Evolutionary conservation across 2,888 invertebrate genomes (phyloP).

Genomic region (Meandrusa payeni): DNA sequence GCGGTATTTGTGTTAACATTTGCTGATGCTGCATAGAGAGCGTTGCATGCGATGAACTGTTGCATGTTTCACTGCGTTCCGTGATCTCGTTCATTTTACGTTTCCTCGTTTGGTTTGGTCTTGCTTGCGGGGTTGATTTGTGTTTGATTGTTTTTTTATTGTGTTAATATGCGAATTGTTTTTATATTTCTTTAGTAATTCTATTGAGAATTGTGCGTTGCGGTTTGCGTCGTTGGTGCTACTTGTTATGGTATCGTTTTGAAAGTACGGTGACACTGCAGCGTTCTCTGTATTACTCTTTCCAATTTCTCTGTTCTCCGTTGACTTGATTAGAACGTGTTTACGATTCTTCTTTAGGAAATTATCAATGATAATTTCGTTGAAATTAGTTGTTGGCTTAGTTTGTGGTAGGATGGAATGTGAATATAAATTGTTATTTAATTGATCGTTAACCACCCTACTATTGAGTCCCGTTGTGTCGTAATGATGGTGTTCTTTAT

Average conservation of each 20-base stretch:
- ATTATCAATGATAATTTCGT: conserved; percentile 12
- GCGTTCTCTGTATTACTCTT: background rate
- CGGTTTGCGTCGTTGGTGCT: conserved; percentile 4
- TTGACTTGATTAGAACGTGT: background rate
- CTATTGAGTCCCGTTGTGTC: conserved; percentile 31
- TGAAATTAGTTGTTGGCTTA: conserved; percentile 27
- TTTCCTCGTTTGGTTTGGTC: background rate
- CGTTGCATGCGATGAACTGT: background rate
- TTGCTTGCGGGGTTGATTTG: background rate
- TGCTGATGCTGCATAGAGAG: conserved; percentile 13
- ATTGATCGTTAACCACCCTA: conserved; percentile 37
- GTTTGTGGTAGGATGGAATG: conserved; percentile 35
- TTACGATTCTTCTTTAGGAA: conserved; percentile 3
- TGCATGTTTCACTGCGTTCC: background rate
- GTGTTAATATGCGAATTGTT: background rate
- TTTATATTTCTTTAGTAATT: conserved; percentile 15
- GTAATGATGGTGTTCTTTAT: conserved; percentile 36
- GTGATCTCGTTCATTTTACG: no score
- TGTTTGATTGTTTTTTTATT: background rate
- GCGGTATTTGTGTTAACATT: conserved; percentile 16
- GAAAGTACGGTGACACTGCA: conserved; percentile 3
- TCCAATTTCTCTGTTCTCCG: background rate
- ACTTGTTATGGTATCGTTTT: conserved; percentile 14
- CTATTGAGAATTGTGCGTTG: conserved; percentile 11
- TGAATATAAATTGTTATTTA: conserved; percentile 37